A percentile compares a stretch with the other conserved stretches of the same genome.
These are phyloP conservation scores for Antheraea yamamai DNA, from an alignment of 2,888 invertebrate genomes.

Conservation along the genomic window DNA sequence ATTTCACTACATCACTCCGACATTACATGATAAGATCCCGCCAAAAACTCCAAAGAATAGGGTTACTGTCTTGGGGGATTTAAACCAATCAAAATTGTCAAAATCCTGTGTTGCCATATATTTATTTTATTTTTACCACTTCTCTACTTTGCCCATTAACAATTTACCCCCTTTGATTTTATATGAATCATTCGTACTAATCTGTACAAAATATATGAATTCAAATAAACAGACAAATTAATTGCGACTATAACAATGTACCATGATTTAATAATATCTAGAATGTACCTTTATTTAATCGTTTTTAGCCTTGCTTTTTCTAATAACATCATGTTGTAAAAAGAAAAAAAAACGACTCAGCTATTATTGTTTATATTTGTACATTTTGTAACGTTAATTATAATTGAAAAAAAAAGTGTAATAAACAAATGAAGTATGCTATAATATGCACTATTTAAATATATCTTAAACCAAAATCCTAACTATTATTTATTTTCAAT, in stretches of 20 bases:
- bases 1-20: too few relatives aligned
- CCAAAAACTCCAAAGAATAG: too few relatives aligned
- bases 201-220: background rate
- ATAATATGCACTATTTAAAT: background rate
- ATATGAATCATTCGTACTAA: background rate
- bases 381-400: conserved; percentile 44
- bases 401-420: conserved; percentile 9
- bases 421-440: background rate
- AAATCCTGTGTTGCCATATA: too few relatives aligned
- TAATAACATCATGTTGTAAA: conserved; percentile 33
- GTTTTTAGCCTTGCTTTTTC: conserved; percentile 24
- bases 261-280: background rate
- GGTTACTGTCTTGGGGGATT: too few relatives aligned
- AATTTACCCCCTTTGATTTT: too few relatives aligned
- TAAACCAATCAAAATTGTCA: too few relatives aligned
- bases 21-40: too few relatives aligned
- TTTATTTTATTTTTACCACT: too few relatives aligned
- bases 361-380: conserved; percentile 41
- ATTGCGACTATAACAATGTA: background rate
- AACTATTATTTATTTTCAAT: conserved; percentile 3
- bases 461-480: background rate
- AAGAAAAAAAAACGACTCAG: conserved; percentile 15
- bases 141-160: too few relatives aligned
- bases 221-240: background rate
- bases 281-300: background rate